Evolutionary conservation across 1,140 invertebrate species (phyloP).

Genomic region (Zaprionus tsacasi): DNA sequence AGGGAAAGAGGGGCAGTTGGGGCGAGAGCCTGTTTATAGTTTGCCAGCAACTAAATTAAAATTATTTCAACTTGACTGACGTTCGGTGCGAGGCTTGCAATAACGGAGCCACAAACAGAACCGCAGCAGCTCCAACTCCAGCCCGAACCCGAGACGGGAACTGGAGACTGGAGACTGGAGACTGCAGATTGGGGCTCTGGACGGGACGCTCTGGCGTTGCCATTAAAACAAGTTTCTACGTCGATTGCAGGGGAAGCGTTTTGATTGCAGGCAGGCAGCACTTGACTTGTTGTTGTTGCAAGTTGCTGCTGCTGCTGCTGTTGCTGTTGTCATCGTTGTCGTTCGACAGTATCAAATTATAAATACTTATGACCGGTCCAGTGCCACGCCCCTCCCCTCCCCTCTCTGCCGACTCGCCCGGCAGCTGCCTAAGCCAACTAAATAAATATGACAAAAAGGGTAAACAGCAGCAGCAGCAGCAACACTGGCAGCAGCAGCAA

Average conservation of each 20-base stretch:
- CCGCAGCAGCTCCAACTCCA: not conserved
- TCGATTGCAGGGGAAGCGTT: constrained; percentile 32
- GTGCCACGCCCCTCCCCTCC: not conserved
- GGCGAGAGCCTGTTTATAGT: constrained; percentile 68
- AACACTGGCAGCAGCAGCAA: not conserved
- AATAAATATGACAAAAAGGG: constrained; percentile 31
- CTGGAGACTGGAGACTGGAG: not conserved
- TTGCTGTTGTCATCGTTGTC: constrained; percentile 19
- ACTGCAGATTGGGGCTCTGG: not conserved
- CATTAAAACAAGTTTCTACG: constrained; percentile 67
- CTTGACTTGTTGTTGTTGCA: constrained; percentile 46
- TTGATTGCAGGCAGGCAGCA: constrained; percentile 57
- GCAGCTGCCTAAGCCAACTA: constrained; percentile 13
- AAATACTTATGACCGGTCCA: constrained; percentile 50
- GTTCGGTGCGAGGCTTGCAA: constrained; percentile 54
- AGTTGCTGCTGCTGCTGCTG: constrained; percentile 12
- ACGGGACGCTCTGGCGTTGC: constrained; percentile 21
- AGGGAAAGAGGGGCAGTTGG: not conserved
- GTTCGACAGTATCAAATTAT: constrained; percentile 64
- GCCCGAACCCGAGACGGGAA: not conserved
- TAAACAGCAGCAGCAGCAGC: constrained; percentile 5
- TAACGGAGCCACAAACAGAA: constrained; percentile 55
- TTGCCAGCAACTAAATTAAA: constrained; percentile 76
- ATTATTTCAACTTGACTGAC: constrained; percentile 77
- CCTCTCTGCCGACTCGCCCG: not conserved